Evolutionary conservation across 2,888 invertebrate genomes (phyloP).

Genomic region (Macaria notata): DNA sequence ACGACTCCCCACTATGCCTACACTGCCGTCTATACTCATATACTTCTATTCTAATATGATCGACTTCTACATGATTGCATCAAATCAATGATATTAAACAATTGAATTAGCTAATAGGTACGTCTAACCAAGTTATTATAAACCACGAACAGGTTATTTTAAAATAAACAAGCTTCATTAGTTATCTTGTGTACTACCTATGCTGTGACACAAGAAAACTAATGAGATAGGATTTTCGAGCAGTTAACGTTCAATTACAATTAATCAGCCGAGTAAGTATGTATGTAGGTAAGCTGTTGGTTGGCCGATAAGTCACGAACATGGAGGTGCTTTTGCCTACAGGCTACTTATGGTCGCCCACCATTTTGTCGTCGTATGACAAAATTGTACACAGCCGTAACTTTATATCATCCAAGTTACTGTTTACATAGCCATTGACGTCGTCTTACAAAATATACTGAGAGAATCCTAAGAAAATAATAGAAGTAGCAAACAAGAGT

Average conservation of each 20-base stretch:
- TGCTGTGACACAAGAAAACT: background rate
- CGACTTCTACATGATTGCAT: constrained; percentile 4
- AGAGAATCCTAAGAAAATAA: too few species aligned
- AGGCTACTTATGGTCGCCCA: constrained; percentile 67
- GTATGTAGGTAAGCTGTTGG: constrained; percentile 42
- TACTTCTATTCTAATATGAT: constrained; percentile 16
- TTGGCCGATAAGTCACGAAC: constrained; percentile 62
- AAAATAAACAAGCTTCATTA: too few species aligned
- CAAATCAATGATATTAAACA: background rate
- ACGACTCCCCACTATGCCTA: constrained; percentile 51
- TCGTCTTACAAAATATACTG: too few species aligned
- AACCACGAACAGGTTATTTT: too few species aligned
- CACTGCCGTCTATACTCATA: constrained; percentile 43
- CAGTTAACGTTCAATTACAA: too few species aligned
- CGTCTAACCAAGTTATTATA: too few species aligned
- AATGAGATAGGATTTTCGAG: too few species aligned
- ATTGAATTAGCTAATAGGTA: too few species aligned
- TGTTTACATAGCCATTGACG: background rate
- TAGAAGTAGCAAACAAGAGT: too few species aligned
- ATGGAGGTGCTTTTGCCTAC: constrained; percentile 49
- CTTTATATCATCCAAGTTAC: constrained; percentile 13
- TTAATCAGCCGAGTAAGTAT: too few species aligned
- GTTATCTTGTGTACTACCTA: too few species aligned
- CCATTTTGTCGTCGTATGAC: constrained; percentile 75
- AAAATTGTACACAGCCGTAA: constrained; percentile 47